phyloP scores from a whole-genome alignment of 2,888 invertebrate species.

The Polia nebulosa region DNA sequence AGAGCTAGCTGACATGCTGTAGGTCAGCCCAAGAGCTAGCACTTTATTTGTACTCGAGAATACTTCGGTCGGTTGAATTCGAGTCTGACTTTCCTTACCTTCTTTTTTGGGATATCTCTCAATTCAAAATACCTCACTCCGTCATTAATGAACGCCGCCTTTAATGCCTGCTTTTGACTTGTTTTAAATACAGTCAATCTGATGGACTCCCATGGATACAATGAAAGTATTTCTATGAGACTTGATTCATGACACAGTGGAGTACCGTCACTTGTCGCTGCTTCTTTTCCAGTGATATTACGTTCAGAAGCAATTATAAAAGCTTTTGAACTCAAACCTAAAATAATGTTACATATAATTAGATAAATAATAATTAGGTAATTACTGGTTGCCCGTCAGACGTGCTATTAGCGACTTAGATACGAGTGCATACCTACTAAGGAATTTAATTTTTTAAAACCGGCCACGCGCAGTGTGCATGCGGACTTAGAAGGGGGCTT shows the following conservation, averaged over 20 bases:
- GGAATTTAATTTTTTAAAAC: too few species aligned
- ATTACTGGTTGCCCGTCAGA: too few species aligned
- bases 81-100: conserved; percentile 76
- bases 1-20: not conserved
- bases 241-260: conserved; percentile 34
- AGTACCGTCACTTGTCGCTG: conserved; percentile 16
- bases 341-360: conserved; percentile 21
- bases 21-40: not conserved
- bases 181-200: conserved; percentile 90
- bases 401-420: too few species aligned
- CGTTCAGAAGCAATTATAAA: conserved; percentile 68
- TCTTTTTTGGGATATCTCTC: conserved; percentile 90
- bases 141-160: conserved; percentile 89
- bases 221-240: conserved; percentile 62
- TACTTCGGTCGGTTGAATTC: too few species aligned
- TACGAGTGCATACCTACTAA: too few species aligned
- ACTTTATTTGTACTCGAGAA: not conserved
- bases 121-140: conserved; percentile 92
- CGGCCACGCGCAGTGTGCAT: too few species aligned
- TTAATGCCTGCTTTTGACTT: conserved; percentile 91
- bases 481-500: too few species aligned
- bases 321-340: conserved; percentile 73
- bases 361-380: not conserved
- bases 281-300: conserved; percentile 39
- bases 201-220: conserved; percentile 68